A percentile compares a stretch with the other conserved stretches of the same genome.
Conservation (phyloP, 2,888 invertebrate genomes). For the Caenorhabditis zanzibari region DNA sequence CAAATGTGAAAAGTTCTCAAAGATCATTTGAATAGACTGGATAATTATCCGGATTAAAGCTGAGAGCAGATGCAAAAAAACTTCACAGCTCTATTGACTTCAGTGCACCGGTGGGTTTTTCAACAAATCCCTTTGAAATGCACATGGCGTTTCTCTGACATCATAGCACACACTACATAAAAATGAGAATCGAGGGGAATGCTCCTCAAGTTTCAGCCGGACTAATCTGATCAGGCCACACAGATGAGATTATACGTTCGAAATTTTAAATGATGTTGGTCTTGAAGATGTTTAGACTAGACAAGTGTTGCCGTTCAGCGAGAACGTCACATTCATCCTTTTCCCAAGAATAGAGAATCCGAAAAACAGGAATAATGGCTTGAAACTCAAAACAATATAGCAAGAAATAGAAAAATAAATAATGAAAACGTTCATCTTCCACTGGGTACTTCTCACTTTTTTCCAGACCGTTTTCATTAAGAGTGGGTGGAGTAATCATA, state of each 20-base stretch:
- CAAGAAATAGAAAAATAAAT: not conserved
- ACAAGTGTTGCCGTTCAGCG: too few species aligned
- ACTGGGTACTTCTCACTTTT: not conserved
- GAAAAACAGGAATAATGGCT: not conserved
- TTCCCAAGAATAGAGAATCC: not conserved
- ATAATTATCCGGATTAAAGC: slow-evolving; percentile 16
- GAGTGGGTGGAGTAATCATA: not conserved
- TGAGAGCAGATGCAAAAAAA: slow-evolving; percentile 31
- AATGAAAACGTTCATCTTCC: not conserved
- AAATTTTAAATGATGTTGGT: not conserved
- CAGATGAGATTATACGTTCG: not conserved
- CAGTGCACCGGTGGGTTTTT: not conserved
- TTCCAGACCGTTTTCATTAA: slow-evolving; percentile 17
- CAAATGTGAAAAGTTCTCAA: not conserved
- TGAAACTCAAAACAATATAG: slow-evolving; percentile 6
- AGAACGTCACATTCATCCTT: not conserved
- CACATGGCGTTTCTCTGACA: slow-evolving; percentile 2
- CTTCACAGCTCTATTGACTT: slow-evolving; percentile 19
- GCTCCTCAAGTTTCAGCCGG: not conserved
- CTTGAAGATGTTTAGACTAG: not conserved
- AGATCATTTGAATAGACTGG: slow-evolving; percentile 17
- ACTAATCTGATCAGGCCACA: not conserved
- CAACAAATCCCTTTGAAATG: not conserved
- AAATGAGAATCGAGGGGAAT: not conserved
- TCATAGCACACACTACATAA: slow-evolving; percentile 31